Evolutionary conservation across 1,140 invertebrate genomes (phyloP), one percentile per base, ranked within the genome.

Genomic region (Penaeus vannamei): DNA sequence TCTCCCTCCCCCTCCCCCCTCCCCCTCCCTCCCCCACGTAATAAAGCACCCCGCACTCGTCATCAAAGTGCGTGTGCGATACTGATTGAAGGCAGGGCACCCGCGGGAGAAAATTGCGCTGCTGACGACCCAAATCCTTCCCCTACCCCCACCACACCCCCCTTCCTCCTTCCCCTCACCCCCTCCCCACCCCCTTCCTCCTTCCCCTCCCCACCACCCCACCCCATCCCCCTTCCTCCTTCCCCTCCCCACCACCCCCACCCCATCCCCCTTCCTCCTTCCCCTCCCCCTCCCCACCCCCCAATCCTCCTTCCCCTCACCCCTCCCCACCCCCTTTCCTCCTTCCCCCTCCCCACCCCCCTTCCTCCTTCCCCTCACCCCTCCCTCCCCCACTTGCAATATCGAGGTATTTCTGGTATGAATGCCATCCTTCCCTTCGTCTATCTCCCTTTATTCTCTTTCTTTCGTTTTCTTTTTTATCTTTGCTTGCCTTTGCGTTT

Each of bases 221-320:
- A 3, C 42, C 42, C 42, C 42, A 5, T 10, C 42, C 42, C 42
- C 42, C 10, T 10, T 10, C 42, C 42, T 10, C 10, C 42, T 10
- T 10, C 42, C 42, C 42, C 3, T 46, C 10, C 42, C 42, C 42
- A 46, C 42, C 10, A 3, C 10, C 42, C 10, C 42, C 42, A 46
- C 17, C 42, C 77, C 60, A 42, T 80, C 77, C 60, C 77, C 42
- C 36, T 80, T 36, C 60, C 77, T 80, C 36, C 60, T 36, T 42
- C 77, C 42, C 29, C 42, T 36, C 42, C 36, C 59, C 77, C 36
- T 53, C 59, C 26, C n/a, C 77, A 32, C 77, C 36, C 77, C 36
- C 32, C 36, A n/a, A 32, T 32, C 42, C 76, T 59, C 60, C 79
- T 81, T 32, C 60, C 42, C 53, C 79, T 53, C n/a, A 23, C 42